These are phyloP conservation scores for Orthosia incerta DNA, from an alignment of 2,888 invertebrate species.

Conservation along the genomic window DNA sequence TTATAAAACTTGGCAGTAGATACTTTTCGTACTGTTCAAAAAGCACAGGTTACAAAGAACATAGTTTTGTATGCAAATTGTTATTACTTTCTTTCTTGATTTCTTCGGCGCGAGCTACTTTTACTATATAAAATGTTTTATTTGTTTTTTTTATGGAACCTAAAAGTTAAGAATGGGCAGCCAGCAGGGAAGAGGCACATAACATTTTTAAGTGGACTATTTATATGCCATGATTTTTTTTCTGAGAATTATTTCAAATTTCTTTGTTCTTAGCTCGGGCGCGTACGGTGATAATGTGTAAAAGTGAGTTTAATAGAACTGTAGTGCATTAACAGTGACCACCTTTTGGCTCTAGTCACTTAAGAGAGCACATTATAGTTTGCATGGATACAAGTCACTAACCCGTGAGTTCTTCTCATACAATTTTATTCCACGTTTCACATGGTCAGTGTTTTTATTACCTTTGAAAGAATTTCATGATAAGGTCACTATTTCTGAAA, in stretches of 20 bases:
- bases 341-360: background rate
- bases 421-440: background rate
- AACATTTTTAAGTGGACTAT: conserved; percentile 28
- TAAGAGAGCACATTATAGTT: background rate
- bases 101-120: conserved; percentile 62
- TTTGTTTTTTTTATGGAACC: conserved; percentile 62
- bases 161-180: conserved; percentile 48
- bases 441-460: background rate
- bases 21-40: conserved; percentile 66
- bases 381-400: background rate
- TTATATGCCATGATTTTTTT: conserved; percentile 28
- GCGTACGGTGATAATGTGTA: conserved; percentile 2
- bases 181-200: conserved; percentile 9
- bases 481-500: conserved; percentile 2
- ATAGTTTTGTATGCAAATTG: conserved; percentile 73
- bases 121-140: conserved; percentile 66
- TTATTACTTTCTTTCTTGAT: conserved; percentile 66
- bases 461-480: conserved; percentile 21
- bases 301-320: conserved; percentile 24
- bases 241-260: conserved; percentile 17
- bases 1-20: conserved; percentile 65
- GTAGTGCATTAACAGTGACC: conserved; percentile 12
- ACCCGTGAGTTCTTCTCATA: background rate
- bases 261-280: conserved; percentile 17
- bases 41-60: conserved; percentile 70